Percentiles rank a stretch among this genome's conserved stretches.
Evolutionary conservation across 2,113 vertebrate species (phyloP).

Genomic region (Epinephelus cyanopodus): DNA sequence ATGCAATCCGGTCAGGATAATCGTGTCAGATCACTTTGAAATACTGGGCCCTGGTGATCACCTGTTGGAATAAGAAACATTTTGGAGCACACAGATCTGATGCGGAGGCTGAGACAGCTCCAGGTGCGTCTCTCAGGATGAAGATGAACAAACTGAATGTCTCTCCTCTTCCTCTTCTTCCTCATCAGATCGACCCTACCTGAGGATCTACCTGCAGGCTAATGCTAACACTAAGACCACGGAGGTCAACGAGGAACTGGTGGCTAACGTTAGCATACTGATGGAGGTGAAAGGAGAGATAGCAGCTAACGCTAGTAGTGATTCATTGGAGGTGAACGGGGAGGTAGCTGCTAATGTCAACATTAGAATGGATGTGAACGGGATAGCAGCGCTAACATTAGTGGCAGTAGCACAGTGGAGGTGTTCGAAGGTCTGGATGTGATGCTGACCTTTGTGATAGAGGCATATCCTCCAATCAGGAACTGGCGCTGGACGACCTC

Average conservation of each 20-base stretch:
- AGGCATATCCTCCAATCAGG: constrained; percentile 88
- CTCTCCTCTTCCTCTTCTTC: constrained; percentile 3
- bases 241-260: neutral
- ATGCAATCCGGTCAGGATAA: too few species aligned
- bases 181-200: constrained; percentile 86
- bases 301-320: constrained; percentile 11
- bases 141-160: neutral
- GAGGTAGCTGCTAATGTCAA: constrained; percentile 21
- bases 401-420: constrained; percentile 66
- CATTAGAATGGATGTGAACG: neutral
- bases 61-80: too few species aligned
- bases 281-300: neutral
- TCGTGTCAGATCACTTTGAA: too few species aligned
- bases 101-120: too few species aligned
- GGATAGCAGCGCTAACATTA: constrained; percentile 8
- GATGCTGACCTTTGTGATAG: constrained; percentile 79
- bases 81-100: too few species aligned
- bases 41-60: too few species aligned
- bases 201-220: constrained; percentile 79
- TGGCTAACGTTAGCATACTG: constrained; percentile 13
- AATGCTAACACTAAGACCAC: neutral
- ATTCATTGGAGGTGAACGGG: too few species aligned
- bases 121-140: too few species aligned
- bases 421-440: constrained; percentile 80
- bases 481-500: constrained; percentile 80